phyloP scores from a whole-genome alignment of 2,797 vertebrate genomes.

The Channallabes apus region DNA sequence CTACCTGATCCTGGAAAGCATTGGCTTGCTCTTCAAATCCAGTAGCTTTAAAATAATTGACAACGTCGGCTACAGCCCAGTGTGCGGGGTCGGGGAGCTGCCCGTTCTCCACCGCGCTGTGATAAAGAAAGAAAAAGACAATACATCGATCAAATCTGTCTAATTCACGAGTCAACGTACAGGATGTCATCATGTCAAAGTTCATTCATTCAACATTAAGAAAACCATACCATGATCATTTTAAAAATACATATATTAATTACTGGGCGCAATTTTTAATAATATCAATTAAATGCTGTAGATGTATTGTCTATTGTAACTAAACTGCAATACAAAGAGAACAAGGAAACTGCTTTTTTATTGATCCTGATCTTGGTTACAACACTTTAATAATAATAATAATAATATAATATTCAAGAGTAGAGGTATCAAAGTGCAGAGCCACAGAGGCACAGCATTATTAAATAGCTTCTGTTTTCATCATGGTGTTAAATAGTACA shows the following conservation, averaged over 20 bases:
- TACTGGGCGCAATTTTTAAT: not conserved
- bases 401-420: no score
- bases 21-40: slow-evolving; percentile 96
- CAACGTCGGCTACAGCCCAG: slow-evolving; percentile 94
- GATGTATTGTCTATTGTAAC: not conserved
- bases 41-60: slow-evolving; percentile 95
- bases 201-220: not conserved
- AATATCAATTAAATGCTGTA: not conserved
- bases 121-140: not conserved
- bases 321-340: not conserved
- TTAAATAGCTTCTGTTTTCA: no score
- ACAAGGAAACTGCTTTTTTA: not conserved
- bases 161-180: not conserved
- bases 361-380: not conserved
- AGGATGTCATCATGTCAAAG: not conserved
- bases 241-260: not conserved
- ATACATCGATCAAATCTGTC: not conserved
- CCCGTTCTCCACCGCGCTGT: slow-evolving; percentile 90
- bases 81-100: slow-evolving; percentile 90
- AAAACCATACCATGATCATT: not conserved
- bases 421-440: no score
- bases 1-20: slow-evolving; percentile 96
- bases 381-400: not conserved
- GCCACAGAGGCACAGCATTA: no score
- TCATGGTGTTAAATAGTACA: no score